A percentile compares a stretch with the other conserved stretches of the same genome.
These are phyloP conservation scores for Chamaedrilus cognettii DNA, from an alignment of 2,888 invertebrate species.

Conservation along the genomic window DNA sequence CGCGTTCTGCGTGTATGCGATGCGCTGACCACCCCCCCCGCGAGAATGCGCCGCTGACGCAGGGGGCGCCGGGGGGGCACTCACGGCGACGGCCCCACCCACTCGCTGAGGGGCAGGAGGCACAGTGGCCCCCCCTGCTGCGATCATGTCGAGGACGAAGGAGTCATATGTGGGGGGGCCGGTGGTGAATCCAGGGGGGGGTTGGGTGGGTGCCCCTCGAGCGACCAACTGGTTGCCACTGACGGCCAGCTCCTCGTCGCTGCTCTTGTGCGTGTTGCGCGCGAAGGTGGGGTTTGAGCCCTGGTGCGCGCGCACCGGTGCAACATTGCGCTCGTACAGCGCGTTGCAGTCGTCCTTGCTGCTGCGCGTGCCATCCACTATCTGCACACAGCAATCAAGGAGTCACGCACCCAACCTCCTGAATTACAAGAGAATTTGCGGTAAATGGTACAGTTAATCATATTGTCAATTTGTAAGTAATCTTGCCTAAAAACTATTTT, in stretches of 20 bases:
- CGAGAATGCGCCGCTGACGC: too few relatives aligned
- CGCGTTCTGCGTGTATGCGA: conserved; percentile 76
- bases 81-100: conserved; percentile 14
- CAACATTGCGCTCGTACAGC: conserved; percentile 43
- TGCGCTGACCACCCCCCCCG: conserved; percentile 57
- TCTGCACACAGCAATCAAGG: too few relatives aligned
- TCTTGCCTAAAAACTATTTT: too few relatives aligned
- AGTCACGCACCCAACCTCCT: too few relatives aligned
- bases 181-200: neutral
- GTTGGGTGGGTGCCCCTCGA: conserved; percentile 13
- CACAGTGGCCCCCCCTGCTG: conserved; percentile 18
- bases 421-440: conserved; percentile 2
- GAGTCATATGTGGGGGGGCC: neutral
- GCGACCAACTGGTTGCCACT: conserved; percentile 58
- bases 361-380: too few relatives aligned
- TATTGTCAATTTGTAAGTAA: too few relatives aligned
- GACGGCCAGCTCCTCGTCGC: conserved; percentile 63
- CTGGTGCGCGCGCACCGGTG: conserved; percentile 74
- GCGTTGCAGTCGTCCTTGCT: conserved; percentile 48
- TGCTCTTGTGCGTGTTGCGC: conserved; percentile 69
- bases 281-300: conserved; percentile 83
- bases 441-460: too few relatives aligned
- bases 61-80: too few relatives aligned
- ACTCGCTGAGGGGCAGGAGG: neutral
- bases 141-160: neutral